phyloP scores from a whole-genome alignment of 2,888 invertebrate species.

The Ochropacha duplaris region DNA sequence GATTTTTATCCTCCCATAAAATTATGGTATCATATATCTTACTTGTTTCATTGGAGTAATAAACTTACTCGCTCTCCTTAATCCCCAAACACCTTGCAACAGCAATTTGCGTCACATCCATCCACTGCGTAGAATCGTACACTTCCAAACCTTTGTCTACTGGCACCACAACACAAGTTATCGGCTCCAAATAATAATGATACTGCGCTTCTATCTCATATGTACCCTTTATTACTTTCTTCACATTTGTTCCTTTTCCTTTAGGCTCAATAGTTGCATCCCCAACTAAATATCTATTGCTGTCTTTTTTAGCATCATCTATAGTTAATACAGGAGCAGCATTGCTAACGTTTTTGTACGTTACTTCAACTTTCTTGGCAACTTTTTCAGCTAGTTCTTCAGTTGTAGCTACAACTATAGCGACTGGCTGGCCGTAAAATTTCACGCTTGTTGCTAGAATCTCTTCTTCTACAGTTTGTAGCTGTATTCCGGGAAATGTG shows the following conservation, averaged over 20 bases:
- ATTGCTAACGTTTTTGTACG: constrained; percentile 68
- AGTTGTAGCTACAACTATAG: constrained; percentile 85
- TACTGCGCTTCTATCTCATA: constrained; percentile 86
- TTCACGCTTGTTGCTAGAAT: constrained; percentile 81
- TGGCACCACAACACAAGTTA: constrained; percentile 85
- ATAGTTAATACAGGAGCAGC: constrained; percentile 62
- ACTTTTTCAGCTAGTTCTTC: constrained; percentile 80
- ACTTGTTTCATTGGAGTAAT: background rate
- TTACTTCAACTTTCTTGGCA: constrained; percentile 83
- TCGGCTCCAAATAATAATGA: constrained; percentile 89
- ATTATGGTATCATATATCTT: too few relatives aligned
- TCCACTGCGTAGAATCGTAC: constrained; percentile 85
- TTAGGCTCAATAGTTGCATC: constrained; percentile 47
- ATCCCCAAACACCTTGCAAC: constrained; percentile 82
- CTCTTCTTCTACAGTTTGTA: constrained; percentile 71
- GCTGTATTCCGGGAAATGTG: constrained; percentile 53
- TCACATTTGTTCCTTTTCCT: constrained; percentile 56
- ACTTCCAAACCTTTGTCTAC: constrained; percentile 87
- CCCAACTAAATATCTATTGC: constrained; percentile 43
- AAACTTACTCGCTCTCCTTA: constrained; percentile 80
- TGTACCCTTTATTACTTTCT: constrained; percentile 80
- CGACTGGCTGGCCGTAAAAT: constrained; percentile 87
- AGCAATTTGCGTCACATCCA: constrained; percentile 83
- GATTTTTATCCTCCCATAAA: too few relatives aligned
- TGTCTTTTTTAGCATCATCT: constrained; percentile 71